Evolutionary conservation across 2,888 invertebrate genomes (phyloP), one percentile per base, ranked within the genome.

Genomic region (Parascotia fuliginaria): DNA sequence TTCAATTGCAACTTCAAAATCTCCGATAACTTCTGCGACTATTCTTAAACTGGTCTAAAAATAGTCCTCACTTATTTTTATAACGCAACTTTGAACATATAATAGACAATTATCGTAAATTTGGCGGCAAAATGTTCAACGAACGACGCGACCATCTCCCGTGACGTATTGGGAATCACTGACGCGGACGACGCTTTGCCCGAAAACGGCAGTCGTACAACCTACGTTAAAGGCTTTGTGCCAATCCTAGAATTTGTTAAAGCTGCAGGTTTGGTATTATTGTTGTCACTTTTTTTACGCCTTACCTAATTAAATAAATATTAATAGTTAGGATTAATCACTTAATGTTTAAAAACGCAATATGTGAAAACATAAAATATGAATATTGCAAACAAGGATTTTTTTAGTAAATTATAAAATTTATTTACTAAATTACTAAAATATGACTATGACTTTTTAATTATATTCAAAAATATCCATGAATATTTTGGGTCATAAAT

Each of bases 61-160:
- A 40, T 11, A 16, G 19, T 11, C 9, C 11, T 7, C 29, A 40
- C 11, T 40, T 29, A 40, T 29, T 29, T 6, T 6, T 11, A 39
- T 1, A 3, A 11, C n/a, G 12, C 9, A 36, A 36, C 22, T 14
- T 12, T 3, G 9, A 47, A 4, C 9, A 27, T 28, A 32, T 47
- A 37, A 45, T 44, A 37, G 37, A 11, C 13, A 46, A 45, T 50
- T 39, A 49, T 62, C 65, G 78, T 71, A 75, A 77, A 66, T 70
- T 78, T 78, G 77, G 83, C 82, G 83, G 81, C 63, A 80, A 79
- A 73, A 42, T 58, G 55, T 39, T 15, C 3, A 38, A 36, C 16
- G 28, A 16, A 47, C 47, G 50, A 50, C 65, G 59, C 80, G 73
- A 44, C 73, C 60, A 31, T 48, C 40, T 71, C 46, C 60, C 14